Percentiles rank a stretch among this genome's conserved stretches.
Conservation (phyloP, 2,888 invertebrate genomes). For the Drosophila bunnanda region DNA sequence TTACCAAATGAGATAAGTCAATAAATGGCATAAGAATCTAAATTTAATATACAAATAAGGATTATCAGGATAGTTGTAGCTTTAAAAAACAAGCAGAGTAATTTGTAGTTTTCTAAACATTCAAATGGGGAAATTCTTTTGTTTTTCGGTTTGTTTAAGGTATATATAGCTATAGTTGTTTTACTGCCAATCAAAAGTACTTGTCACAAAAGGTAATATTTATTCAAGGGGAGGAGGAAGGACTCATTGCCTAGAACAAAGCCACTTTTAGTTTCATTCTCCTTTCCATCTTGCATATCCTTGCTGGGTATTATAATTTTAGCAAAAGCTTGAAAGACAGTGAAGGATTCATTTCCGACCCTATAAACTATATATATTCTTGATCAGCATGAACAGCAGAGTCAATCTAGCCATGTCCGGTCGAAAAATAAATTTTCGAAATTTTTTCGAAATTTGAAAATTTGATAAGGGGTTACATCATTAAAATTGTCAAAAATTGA, state of each 20-base stretch:
- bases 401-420: too few relatives aligned
- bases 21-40: background rate
- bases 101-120: background rate
- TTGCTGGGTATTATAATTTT: too few relatives aligned
- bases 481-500: too few relatives aligned
- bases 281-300: background rate
- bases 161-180: background rate
- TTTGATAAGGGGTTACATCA: too few relatives aligned
- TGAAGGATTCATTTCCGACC: too few relatives aligned
- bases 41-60: background rate
- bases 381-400: too few relatives aligned
- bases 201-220: slow-evolving; percentile 5
- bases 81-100: too few relatives aligned
- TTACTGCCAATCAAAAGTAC: background rate
- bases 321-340: too few relatives aligned
- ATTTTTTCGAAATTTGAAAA: too few relatives aligned
- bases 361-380: too few relatives aligned
- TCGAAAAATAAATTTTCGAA: too few relatives aligned
- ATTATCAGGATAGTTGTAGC: background rate
- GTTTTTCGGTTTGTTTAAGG: background rate
- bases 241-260: background rate
- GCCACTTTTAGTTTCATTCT: slow-evolving; percentile 2
- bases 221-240: background rate
- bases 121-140: background rate
- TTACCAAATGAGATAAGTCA: background rate